Base-by-base conservation (phyloP, 64 coral and sea anemone genomes). In the Cladopsammia gracilis region DNA sequence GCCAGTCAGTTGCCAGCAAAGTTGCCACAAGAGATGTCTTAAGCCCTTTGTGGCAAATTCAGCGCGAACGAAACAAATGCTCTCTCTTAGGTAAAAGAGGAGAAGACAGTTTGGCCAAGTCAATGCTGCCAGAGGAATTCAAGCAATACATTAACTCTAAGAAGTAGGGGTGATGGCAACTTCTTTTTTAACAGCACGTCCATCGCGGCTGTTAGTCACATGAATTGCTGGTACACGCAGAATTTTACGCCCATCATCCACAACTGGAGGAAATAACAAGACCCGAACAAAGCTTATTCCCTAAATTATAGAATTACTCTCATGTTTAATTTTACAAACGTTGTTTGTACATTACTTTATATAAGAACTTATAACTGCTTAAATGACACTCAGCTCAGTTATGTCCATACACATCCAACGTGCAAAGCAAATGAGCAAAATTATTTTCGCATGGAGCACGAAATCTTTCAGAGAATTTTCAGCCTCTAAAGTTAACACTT, bases 231-330 rank as follows among this genome's bases (percentile, higher is more conserved):
- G 91, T 49, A 10, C 50, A 93, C 65, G 77, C 83, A 8, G 52
- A 78, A 7, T 93, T 87, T 54, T 93, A 93, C 70, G 62, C 73
- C 1, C 48, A 66, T n/a, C 82, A 87, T 25, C 83, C 83, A n/a
- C 83, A 87, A 56, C 43, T 93, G 34, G 12, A 6, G 5, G 71
- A 79, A 25, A 80, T 87, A 58, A 59, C 50, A 71, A 23, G 19
- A 6, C 44, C 26, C 18, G 58, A 46, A 50, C 15, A 53, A 6
- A 67, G 23, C 19, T 87, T n/a, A n/a, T n/a, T n/a, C n/a, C n/a
- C n/a, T n/a, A 11, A 64, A 64, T 64, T 64, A 64, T 64, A 64
- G 62, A 64, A 64, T 64, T 64, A 64, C 12, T 64, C 62, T 3
- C 62, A 64, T 64, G 62, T 64, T 6, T 64, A 64, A 64, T 2